These are phyloP conservation scores for Eupristina koningsbergeri DNA, from an alignment of 1,140 invertebrate genomes.

Conservation along the genomic window DNA sequence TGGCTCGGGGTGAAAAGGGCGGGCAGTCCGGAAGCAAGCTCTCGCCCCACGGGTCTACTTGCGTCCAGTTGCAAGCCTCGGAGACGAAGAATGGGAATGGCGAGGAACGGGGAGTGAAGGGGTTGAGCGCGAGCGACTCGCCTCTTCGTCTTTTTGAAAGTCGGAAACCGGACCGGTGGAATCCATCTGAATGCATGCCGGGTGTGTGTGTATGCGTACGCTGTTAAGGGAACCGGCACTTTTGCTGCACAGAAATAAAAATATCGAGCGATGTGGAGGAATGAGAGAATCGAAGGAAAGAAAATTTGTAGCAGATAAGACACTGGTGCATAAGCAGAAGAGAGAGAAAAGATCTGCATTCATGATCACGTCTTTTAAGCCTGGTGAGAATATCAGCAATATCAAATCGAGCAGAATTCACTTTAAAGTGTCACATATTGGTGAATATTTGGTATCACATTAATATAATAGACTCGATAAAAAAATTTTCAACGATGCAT, in stretches of 20 bases:
- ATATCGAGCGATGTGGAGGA: not conserved
- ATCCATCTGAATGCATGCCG: slow-evolving; percentile 20
- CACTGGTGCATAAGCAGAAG: too few relatives aligned
- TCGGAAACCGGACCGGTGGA: not conserved
- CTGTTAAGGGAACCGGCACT: not conserved
- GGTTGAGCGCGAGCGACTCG: not conserved
- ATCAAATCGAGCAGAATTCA: not conserved
- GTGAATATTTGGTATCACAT: too few relatives aligned
- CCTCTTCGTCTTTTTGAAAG: not conserved
- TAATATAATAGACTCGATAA: too few relatives aligned
- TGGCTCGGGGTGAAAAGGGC: slow-evolving; percentile 1
- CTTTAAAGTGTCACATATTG: not conserved
- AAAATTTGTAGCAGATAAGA: not conserved
- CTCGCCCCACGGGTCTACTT: not conserved
- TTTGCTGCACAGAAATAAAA: not conserved
- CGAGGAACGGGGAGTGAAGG: not conserved
- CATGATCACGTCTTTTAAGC: not conserved
- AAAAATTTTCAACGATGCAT: too few relatives aligned
- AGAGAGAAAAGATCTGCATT: slow-evolving; percentile 21
- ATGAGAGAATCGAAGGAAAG: not conserved
- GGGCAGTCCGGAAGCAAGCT: not conserved
- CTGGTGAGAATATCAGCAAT: not conserved
- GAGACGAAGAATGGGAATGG: not conserved
- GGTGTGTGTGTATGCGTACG: slow-evolving; percentile 4
- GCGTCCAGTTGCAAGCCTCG: not conserved